Percentiles rank a stretch among this genome's conserved stretches.
Evolutionary conservation across 2,797 vertebrate species (phyloP).

Genomic region (Podarcis siculus): DNA sequence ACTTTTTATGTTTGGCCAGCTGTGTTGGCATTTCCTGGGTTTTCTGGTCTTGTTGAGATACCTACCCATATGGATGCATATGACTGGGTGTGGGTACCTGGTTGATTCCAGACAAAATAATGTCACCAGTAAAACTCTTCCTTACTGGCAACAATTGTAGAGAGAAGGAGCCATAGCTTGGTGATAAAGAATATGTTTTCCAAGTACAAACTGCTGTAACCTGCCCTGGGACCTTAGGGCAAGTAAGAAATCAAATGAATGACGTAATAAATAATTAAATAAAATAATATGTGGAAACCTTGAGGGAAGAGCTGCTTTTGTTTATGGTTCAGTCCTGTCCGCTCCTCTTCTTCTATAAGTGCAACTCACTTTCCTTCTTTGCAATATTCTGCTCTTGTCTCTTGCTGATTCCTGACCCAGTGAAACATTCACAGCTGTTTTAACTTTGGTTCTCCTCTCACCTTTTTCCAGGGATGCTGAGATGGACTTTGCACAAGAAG

Average conservation of each 20-base stretch:
- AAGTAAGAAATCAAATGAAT: too few species aligned
- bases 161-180: background rate
- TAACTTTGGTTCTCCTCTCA: background rate
- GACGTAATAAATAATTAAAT: too few species aligned
- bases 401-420: background rate
- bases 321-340: background rate
- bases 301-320: background rate
- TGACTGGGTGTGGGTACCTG: background rate
- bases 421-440: background rate
- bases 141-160: background rate
- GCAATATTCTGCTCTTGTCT: background rate
- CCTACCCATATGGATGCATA: background rate
- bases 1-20: rapidly evolving
- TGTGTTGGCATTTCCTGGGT: rapidly evolving
- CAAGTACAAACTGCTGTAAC: background rate
- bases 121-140: background rate
- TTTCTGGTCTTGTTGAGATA: rapidly evolving
- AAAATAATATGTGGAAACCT: too few species aligned
- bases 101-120: rapidly evolving
- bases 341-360: background rate
- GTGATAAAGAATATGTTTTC: background rate
- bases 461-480: conserved; percentile 85
- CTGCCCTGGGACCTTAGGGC: too few species aligned
- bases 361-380: background rate
- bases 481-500: conserved; percentile 95